Percentiles rank a stretch among this genome's conserved stretches.
Conservation (phyloP, 2,888 invertebrate species). For the Epicampocera succincta region DNA sequence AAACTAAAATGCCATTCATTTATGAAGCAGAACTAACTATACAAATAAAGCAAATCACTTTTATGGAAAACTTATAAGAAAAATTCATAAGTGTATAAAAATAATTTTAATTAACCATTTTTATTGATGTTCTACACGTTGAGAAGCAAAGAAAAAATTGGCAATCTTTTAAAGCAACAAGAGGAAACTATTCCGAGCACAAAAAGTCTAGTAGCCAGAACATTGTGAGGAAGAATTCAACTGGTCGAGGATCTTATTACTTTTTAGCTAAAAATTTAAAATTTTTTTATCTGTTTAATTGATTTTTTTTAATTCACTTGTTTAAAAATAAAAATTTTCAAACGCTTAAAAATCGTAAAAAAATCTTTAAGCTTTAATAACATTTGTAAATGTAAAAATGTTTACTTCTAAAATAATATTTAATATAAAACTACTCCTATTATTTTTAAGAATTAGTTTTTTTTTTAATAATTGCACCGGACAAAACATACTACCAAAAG, state of each 20-base stretch:
- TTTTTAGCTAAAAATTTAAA: too few relatives aligned
- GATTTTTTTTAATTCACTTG: neutral
- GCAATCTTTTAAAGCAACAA: neutral
- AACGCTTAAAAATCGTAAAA: neutral
- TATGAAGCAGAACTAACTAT: slow-evolving; percentile 23
- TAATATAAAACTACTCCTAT: slow-evolving; percentile 51
- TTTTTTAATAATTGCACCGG: slow-evolving; percentile 52
- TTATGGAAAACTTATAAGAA: slow-evolving; percentile 6
- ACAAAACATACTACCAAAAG: slow-evolving; percentile 54
- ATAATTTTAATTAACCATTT: slow-evolving; percentile 46
- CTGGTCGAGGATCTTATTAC: too few relatives aligned
- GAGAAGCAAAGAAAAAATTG: slow-evolving; percentile 18
- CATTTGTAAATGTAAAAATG: slow-evolving; percentile 49
- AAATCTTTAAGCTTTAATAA: slow-evolving; percentile 35
- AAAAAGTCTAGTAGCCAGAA: too few relatives aligned
- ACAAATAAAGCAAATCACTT: neutral
- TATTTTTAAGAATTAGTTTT: slow-evolving; percentile 34
- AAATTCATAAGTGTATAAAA: slow-evolving; percentile 47
- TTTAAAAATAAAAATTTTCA: slow-evolving; percentile 24
- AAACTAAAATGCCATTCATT: slow-evolving; percentile 38
- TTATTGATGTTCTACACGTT: slow-evolving; percentile 51
- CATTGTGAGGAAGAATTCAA: too few relatives aligned
- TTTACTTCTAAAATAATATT: slow-evolving; percentile 12
- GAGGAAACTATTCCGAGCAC: too few relatives aligned
- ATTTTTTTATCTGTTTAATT: neutral